phyloP scores from a whole-genome alignment of 1,140 invertebrate species.

The Schlechtendalia chinensis region DNA sequence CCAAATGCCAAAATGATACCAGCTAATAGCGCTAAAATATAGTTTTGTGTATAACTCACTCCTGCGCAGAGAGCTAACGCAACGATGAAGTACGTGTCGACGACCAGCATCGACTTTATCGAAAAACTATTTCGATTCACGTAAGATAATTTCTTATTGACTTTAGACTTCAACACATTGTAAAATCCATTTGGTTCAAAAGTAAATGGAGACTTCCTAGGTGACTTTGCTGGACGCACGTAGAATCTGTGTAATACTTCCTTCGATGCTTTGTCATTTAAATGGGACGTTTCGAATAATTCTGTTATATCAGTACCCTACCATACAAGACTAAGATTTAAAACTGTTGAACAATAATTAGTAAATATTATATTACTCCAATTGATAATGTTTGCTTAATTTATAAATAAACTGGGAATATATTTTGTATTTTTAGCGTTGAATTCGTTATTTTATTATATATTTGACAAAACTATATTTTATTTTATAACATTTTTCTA shows the following conservation, averaged over 20 bases:
- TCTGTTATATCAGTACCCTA: conserved; percentile 74
- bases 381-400: neutral
- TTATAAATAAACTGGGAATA: neutral
- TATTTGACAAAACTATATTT: neutral
- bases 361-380: no score
- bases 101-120: conserved; percentile 51
- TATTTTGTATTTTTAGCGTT: neutral
- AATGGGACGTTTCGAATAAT: conserved; percentile 68
- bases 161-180: conserved; percentile 60
- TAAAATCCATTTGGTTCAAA: conserved; percentile 71
- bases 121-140: neutral
- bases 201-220: conserved; percentile 66
- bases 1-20: conserved; percentile 63
- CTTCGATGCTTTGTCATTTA: conserved; percentile 55
- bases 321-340: neutral
- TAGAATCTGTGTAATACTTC: conserved; percentile 60
- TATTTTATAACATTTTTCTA: neutral
- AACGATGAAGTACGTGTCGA: conserved; percentile 58
- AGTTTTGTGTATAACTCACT: conserved; percentile 58
- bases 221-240: conserved; percentile 60
- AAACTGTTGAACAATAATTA: neutral
- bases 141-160: conserved; percentile 8
- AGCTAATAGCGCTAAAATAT: conserved; percentile 57
- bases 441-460: neutral
- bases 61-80: conserved; percentile 60